Conservation (phyloP, 2,888 invertebrate species). For the Himalopsyche kuldschensis region DNA sequence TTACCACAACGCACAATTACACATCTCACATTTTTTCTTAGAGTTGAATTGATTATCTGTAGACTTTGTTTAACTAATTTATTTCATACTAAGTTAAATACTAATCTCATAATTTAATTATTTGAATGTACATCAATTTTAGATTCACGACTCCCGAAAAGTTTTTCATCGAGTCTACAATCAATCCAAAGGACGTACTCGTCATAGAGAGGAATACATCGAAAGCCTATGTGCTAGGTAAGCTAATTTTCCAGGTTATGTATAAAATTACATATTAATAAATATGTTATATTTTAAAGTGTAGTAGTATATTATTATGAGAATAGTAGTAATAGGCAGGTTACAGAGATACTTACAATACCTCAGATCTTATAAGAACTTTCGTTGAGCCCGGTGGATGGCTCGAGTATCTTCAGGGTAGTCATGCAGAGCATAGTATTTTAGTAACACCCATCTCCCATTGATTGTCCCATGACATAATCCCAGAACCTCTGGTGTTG, state of each 20-base stretch:
- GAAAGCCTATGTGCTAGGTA: slow-evolving; percentile 72
- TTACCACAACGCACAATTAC: not conserved
- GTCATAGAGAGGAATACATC: slow-evolving; percentile 83
- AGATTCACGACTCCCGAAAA: slow-evolving; percentile 88
- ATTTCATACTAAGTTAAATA: not conserved
- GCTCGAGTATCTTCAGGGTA: no score
- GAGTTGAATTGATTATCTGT: no score
- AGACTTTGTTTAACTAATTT: not conserved
- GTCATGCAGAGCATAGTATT: no score
- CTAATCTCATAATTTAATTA: slow-evolving; percentile 2
- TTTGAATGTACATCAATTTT: not conserved
- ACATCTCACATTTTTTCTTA: no score
- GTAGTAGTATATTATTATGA: no score
- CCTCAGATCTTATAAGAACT: no score
- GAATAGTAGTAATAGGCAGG: no score
- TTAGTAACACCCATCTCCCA: no score
- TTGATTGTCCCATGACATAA: no score
- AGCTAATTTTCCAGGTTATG: slow-evolving; percentile 30
- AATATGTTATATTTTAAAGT: not conserved
- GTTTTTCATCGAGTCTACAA: slow-evolving; percentile 83
- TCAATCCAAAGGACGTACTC: slow-evolving; percentile 72
- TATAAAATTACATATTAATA: not conserved
- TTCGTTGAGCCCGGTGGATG: no score
- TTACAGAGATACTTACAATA: no score
- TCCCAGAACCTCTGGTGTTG: no score